Evolutionary conservation across 2,113 vertebrate species (phyloP), one percentile per base, ranked within the genome.

Genomic region (Tenebrosternarchus preto): DNA sequence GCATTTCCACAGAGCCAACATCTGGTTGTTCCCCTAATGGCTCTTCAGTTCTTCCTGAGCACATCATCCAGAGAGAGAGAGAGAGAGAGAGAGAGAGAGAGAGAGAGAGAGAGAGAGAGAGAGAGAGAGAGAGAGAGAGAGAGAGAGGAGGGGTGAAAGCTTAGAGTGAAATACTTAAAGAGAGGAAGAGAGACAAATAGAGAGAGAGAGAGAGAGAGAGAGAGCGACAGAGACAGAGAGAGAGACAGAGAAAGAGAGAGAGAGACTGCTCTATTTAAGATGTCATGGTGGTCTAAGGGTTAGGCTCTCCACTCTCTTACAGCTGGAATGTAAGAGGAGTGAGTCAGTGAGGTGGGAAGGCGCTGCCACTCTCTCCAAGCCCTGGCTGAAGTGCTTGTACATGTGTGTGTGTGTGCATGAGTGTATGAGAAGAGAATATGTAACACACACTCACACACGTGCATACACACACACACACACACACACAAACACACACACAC

Each of bases 1-100:
- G 76, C 36, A 53, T 55, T 36, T 69, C 66, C 76, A 70, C 55
- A 67, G 36, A 59, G 33, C 75, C 74, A 82, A 77, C 67, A 82
- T 77, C 75, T 77, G 75, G 31, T 74, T 82, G 50, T 72, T 77
- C 55, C 68, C 12, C 68, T 76, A 76, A 76, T 76, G 66, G 66
- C 17, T 55, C 36, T 29, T 60, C 79, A 43, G 73, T 50, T 76
- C 33, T 76, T 76, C 36, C 73, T 76, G 33, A 61, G 39, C 73
- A 61, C 33, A 75, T 61, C 60, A 56, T 50, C 39, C 46, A 31
- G 67, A 33, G 29, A 46, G 67, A 17, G 25, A 29, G 73, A 69
- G 67, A 36, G 31, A 69, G 67, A 69, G 68, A 43, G 20, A 53
- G 68, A 71, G 31, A 43, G 17, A 71, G 16, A 71, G n/a, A 72